phyloP scores from a whole-genome alignment of 2,888 invertebrate genomes.

The Lysandra coridon region DNA sequence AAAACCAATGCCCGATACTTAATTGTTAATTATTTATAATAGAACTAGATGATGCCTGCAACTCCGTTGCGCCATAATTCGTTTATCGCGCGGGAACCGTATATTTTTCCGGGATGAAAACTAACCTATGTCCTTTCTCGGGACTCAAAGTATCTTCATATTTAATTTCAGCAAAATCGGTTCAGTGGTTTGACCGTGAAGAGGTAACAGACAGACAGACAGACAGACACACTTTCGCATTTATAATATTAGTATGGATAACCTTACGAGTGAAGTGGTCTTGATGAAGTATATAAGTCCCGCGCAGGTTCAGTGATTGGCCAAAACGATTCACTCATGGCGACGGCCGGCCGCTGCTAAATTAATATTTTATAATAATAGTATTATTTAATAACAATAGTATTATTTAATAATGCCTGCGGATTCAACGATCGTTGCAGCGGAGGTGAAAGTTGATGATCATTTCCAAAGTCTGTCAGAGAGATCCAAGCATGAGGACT shows the following conservation, averaged over 20 bases:
- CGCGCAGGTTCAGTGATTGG: slow-evolving; percentile 57
- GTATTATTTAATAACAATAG: slow-evolving; percentile 28
- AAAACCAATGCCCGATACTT: neutral
- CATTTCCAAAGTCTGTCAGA: slow-evolving; percentile 83
- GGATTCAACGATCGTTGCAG: slow-evolving; percentile 68
- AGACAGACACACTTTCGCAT: too few species aligned
- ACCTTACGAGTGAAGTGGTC: slow-evolving; percentile 73
- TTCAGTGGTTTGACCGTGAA: too few species aligned
- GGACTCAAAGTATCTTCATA: too few species aligned
- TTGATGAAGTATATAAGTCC: slow-evolving; percentile 71
- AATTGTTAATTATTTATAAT: slow-evolving; percentile 21
- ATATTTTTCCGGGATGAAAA: too few species aligned
- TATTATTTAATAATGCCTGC: slow-evolving; percentile 60
- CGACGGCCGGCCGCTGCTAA: slow-evolving; percentile 62
- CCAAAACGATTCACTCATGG: slow-evolving; percentile 60
- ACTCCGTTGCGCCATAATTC: too few species aligned
- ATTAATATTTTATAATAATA: slow-evolving; percentile 26
- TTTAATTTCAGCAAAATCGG: too few species aligned
- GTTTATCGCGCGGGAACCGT: too few species aligned
- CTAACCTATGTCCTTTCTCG: too few species aligned
- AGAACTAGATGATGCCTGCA: slow-evolving; percentile 14
- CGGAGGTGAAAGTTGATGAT: slow-evolving; percentile 55
- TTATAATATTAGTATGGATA: slow-evolving; percentile 41
- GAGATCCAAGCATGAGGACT: slow-evolving; percentile 84
- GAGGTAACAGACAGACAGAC: too few species aligned